Conservation (phyloP, 1,140 invertebrate genomes). For the Danaus plexippus region DNA sequence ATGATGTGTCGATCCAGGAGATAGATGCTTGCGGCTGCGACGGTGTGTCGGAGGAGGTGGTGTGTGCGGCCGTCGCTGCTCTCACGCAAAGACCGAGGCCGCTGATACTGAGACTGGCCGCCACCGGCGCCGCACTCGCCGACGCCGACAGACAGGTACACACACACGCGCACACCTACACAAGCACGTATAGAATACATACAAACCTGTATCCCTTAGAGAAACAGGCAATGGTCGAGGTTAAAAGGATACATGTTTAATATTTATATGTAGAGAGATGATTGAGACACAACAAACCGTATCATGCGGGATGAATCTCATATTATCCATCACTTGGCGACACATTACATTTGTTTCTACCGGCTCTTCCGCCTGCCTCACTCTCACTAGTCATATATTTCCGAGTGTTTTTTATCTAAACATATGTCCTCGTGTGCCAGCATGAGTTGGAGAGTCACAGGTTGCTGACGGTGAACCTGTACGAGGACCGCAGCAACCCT, state of each 20-base stretch:
- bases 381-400: neutral
- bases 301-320: too few relatives aligned
- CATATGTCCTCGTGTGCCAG: slow-evolving; percentile 3
- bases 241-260: too few relatives aligned
- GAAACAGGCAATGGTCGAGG: too few relatives aligned
- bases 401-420: neutral
- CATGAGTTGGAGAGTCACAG: slow-evolving; percentile 26
- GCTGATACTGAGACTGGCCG: slow-evolving; percentile 36
- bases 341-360: too few relatives aligned
- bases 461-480: slow-evolving; percentile 34
- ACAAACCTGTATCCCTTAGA: too few relatives aligned
- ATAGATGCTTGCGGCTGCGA: slow-evolving; percentile 53
- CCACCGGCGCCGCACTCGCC: slow-evolving; percentile 25
- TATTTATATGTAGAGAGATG: too few relatives aligned
- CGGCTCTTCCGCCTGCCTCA: neutral
- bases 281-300: too few relatives aligned
- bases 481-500: slow-evolving; percentile 45
- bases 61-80: slow-evolving; percentile 26
- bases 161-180: neutral
- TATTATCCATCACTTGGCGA: too few relatives aligned
- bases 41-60: slow-evolving; percentile 39
- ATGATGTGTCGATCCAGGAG: slow-evolving; percentile 24
- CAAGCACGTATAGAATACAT: neutral
- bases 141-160: slow-evolving; percentile 5
- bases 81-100: slow-evolving; percentile 29